Evolutionary conservation across 2,888 invertebrate genomes (phyloP).

Genomic region (Achlya flavicornis): DNA sequence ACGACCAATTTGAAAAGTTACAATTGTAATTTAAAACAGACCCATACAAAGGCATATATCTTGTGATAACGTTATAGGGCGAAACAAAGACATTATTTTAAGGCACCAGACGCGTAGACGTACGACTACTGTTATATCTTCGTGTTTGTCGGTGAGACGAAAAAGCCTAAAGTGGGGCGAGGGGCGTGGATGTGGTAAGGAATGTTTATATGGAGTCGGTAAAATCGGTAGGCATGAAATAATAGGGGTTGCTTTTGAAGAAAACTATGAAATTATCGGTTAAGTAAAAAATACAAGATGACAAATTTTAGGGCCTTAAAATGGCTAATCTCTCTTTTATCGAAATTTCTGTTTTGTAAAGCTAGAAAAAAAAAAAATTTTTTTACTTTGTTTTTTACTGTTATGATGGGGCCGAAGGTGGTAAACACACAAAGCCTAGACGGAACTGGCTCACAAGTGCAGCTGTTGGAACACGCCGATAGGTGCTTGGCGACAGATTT

Average conservation of each 20-base stretch:
- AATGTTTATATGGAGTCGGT: slow-evolving; percentile 21
- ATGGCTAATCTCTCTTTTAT: no score
- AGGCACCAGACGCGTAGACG: slow-evolving; percentile 29
- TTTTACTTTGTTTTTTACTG: no score
- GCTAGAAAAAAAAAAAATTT: no score
- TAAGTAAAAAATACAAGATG: no score
- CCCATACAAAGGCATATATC: not conserved
- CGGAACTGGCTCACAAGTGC: no score
- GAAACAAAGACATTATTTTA: slow-evolving; percentile 38
- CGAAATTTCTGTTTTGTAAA: no score
- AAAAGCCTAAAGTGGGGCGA: slow-evolving; percentile 41
- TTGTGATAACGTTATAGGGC: slow-evolving; percentile 19
- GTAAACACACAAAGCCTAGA: no score
- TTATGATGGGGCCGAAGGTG: no score
- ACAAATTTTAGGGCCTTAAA: no score
- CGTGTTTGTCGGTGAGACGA: slow-evolving; percentile 36
- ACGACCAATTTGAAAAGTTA: not conserved
- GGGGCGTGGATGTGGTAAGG: slow-evolving; percentile 17
- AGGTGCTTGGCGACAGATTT: no score
- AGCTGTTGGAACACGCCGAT: no score
- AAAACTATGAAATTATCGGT: not conserved
- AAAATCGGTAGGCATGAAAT: not conserved
- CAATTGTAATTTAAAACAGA: not conserved
- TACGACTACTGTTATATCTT: slow-evolving; percentile 41
- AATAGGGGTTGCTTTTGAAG: not conserved